These are phyloP conservation scores for Antheraea assamensis DNA, from an alignment of 2,888 invertebrate genomes.

Conservation along the genomic window DNA sequence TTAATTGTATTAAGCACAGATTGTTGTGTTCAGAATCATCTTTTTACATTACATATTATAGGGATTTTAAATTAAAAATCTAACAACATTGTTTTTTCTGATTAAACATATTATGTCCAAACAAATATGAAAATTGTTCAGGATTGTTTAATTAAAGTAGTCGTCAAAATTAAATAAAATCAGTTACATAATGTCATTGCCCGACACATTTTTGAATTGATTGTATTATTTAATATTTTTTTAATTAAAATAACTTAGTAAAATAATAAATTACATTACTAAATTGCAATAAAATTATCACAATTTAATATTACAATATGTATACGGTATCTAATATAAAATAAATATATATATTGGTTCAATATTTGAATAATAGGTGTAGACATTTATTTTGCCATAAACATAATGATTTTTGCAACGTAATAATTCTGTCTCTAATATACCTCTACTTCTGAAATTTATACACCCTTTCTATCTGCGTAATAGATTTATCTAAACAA, in stretches of 20 bases:
- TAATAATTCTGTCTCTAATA: neutral
- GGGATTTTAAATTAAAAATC: too few species aligned
- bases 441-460: neutral
- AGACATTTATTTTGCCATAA: neutral
- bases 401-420: neutral
- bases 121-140: too few species aligned
- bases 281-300: neutral
- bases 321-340: neutral
- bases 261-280: neutral
- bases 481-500: constrained; percentile 33
- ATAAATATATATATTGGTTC: neutral
- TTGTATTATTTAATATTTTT: too few species aligned
- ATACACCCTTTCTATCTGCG: constrained; percentile 18
- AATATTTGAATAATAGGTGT: neutral
- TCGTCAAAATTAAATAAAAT: neutral
- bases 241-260: neutral
- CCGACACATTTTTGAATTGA: neutral
- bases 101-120: too few species aligned
- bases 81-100: too few species aligned
- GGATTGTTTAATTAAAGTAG: too few species aligned
- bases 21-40: neutral
- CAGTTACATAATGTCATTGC: neutral
- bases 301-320: neutral
- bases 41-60: too few species aligned
- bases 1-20: too few species aligned